phyloP scores from a whole-genome alignment of 64 coral and sea anemone species.

The Trachythela sp. region DNA sequence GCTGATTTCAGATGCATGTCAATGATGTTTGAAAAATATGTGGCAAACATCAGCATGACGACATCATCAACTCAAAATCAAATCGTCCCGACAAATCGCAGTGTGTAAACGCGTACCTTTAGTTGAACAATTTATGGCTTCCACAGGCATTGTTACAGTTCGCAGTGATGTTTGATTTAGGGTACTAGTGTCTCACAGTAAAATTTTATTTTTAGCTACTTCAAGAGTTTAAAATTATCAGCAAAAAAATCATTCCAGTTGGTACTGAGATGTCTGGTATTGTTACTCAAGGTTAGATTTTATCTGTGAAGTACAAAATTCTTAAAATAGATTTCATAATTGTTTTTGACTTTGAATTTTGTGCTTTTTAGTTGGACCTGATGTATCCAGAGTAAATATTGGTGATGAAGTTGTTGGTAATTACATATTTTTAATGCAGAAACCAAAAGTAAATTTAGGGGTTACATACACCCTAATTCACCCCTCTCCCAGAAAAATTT shows the following conservation, averaged over 20 bases:
- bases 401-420: conserved; percentile 95
- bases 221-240: conserved; percentile 52
- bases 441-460: too few relatives aligned
- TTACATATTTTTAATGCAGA: neutral
- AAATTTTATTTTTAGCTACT: conserved; percentile 54
- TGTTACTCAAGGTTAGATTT: conserved; percentile 62
- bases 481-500: too few relatives aligned
- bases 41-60: too few relatives aligned
- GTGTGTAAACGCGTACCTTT: too few relatives aligned
- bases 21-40: too few relatives aligned
- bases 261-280: conserved; percentile 82
- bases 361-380: conserved; percentile 69
- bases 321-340: neutral
- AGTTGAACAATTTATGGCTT: too few relatives aligned
- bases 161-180: too few relatives aligned
- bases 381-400: conserved; percentile 69
- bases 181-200: too few relatives aligned
- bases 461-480: neutral
- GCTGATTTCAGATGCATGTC: too few relatives aligned
- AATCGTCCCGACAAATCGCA: too few relatives aligned
- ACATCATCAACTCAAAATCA: too few relatives aligned
- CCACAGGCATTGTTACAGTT: too few relatives aligned
- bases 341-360: neutral
- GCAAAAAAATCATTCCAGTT: conserved; percentile 58
- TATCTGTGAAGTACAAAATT: neutral